Conservation (phyloP, 2,888 invertebrate species). For the Dasypolia templi region DNA sequence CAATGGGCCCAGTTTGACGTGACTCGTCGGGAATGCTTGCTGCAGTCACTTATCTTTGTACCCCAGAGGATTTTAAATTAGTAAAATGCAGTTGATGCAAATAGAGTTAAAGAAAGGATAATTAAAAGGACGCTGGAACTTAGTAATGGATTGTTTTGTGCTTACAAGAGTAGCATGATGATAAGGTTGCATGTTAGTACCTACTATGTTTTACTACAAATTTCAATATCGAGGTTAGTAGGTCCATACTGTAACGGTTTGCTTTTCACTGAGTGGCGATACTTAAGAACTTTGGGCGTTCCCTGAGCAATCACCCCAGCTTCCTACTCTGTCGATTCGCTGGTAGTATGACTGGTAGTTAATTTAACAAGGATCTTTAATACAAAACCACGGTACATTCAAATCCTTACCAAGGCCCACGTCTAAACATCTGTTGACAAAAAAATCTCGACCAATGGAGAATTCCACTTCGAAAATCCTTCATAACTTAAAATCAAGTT, state of each 20-base stretch:
- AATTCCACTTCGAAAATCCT: not conserved
- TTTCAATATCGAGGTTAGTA: not conserved
- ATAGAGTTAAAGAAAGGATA: not conserved
- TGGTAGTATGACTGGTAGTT: not conserved
- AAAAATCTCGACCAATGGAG: not conserved
- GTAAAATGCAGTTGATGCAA: slow-evolving; percentile 1
- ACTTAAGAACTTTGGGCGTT: no score
- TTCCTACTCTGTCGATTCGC: not conserved
- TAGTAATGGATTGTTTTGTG: no score
- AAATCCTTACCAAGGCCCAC: not conserved
- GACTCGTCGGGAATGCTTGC: not conserved
- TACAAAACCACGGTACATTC: not conserved
- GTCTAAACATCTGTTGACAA: not conserved
- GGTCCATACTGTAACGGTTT: not conserved
- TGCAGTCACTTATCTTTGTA: slow-evolving; percentile 4
- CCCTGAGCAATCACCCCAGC: not conserved
- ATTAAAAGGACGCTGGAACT: not conserved
- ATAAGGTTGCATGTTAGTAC: not conserved
- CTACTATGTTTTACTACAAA: not conserved
- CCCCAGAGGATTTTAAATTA: not conserved
- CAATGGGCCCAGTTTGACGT: slow-evolving; percentile 12
- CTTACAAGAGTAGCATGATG: not conserved
- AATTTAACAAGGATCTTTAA: not conserved
- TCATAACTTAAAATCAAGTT: not conserved
- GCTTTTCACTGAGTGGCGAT: not conserved